Percentiles rank a stretch among this genome's conserved stretches.
Evolutionary conservation across 37 sponge, comb jelly and placozoan genomes (phyloP).

Genomic region (Agelas oroides): DNA sequence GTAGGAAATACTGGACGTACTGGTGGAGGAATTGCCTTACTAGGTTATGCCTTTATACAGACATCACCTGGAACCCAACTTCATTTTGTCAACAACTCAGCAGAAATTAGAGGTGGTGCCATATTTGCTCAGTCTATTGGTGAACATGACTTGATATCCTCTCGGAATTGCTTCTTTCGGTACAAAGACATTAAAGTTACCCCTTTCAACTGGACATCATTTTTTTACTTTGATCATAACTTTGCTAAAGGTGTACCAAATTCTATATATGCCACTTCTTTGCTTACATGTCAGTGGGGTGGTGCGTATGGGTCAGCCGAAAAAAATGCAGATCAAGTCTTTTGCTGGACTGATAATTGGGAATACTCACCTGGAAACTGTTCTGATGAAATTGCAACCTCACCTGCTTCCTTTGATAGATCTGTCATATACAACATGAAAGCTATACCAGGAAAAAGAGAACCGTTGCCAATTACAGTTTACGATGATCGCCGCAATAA

Average conservation of each 20-base stretch:
- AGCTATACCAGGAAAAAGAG: conserved; percentile 35
- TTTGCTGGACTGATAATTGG: conserved; percentile 62
- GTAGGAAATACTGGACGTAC: conserved; percentile 40
- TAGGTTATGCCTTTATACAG: conserved; percentile 62
- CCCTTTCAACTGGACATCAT: conserved; percentile 49
- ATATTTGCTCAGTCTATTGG: conserved; percentile 53
- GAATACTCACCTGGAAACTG: conserved; percentile 30
- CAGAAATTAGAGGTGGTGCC: conserved; percentile 68
- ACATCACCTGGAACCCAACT: background rate
- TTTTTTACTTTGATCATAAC: conserved; percentile 57
- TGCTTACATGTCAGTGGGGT: conserved; percentile 65
- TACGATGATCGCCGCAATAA: conserved; percentile 22
- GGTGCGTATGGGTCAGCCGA: conserved; percentile 21
- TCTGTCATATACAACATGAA: background rate
- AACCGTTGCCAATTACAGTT: background rate
- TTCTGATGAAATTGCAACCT: conserved; percentile 24
- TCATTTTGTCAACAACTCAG: conserved; percentile 53
- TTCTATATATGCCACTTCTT: conserved; percentile 71
- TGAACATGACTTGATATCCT: conserved; percentile 58
- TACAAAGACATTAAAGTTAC: conserved; percentile 15
- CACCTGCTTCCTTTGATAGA: conserved; percentile 36
- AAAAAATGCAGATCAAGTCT: conserved; percentile 1
- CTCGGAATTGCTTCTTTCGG: conserved; percentile 74
- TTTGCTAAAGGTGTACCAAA: conserved; percentile 16
- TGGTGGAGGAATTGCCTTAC: conserved; percentile 69